A percentile compares a stretch with the other conserved stretches of the same genome.
Conservation (phyloP, 2,797 vertebrate genomes). For the Kryptolebias ocellatus region DNA sequence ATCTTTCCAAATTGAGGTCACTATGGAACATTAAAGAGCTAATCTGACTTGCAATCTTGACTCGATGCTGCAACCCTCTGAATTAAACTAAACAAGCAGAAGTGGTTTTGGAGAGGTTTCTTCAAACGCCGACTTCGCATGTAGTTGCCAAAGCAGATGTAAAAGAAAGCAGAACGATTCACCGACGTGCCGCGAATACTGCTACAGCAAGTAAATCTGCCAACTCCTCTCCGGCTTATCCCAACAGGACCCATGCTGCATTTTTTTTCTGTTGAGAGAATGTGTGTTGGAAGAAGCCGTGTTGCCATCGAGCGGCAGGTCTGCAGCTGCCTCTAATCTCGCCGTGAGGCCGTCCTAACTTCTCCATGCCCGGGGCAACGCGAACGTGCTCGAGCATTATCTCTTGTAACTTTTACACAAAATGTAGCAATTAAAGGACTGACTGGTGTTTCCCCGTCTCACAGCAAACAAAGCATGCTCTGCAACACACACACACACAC, state of each 20-base stretch:
- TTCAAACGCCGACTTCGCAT: background rate
- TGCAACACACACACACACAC: conserved; percentile 8
- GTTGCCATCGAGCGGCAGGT: conserved; percentile 50
- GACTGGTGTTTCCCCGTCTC: conserved; percentile 73
- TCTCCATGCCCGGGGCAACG: background rate
- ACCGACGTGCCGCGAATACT: too few relatives aligned
- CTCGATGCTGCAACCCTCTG: background rate
- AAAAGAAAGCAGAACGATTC: too few relatives aligned
- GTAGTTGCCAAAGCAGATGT: too few relatives aligned
- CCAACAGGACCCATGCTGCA: too few relatives aligned
- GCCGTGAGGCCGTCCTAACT: conserved; percentile 11
- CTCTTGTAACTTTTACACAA: background rate
- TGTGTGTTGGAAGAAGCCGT: conserved; percentile 32
- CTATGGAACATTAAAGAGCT: conserved; percentile 42
- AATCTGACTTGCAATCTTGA: conserved; percentile 26
- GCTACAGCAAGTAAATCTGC: background rate
- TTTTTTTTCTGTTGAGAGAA: too few relatives aligned
- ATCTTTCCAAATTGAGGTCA: conserved; percentile 47
- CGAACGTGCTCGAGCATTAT: conserved; percentile 1
- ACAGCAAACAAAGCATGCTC: conserved; percentile 30
- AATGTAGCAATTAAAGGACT: conserved; percentile 55
- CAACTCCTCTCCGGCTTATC: background rate
- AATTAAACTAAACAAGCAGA: background rate
- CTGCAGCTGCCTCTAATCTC: background rate
- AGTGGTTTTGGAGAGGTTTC: background rate